Base-by-base conservation (phyloP, 2,888 invertebrate species). In the Hylaea fasciaria region DNA sequence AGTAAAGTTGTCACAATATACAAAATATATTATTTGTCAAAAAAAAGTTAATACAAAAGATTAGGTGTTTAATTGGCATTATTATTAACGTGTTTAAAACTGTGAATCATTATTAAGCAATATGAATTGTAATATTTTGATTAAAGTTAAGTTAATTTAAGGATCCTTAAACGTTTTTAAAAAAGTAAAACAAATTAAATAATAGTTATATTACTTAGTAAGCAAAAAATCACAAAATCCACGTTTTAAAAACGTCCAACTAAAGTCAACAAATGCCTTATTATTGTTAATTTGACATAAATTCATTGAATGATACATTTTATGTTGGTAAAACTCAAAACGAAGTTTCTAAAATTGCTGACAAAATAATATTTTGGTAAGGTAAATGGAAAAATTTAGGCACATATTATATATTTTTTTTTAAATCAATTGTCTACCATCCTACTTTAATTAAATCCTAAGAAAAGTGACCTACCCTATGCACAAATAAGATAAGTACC, bases 101-200 rank as follows among this genome's bases (percentile, higher is more conserved):
- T 63, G 82, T 84, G 81, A 85, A 81, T 83, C 79, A 82, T 78
- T 74, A 73, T 71, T 73, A 79, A 83, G 82, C 84, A 85, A 85
- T 86, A 86, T 62, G 64, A 67, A 35, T 54, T 44, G 48, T 63
- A 58, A 51, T 54, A 47, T 39, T 50, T 45, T 22, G 16, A 50
- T 50, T 13, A 22, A 10, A 29, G 35, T 49, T 43, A 28, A 48
- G 12, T 28, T 16, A 16, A 47, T 39, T 54, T 16, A 46, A 53
- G 0, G 10, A 9, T 32, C 9, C 9, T 32, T 32, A 10, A 7
- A 32, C 1, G 7, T n/a, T n/a, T n/a, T n/a, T n/a, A n/a, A n/a
- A n/a, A n/a, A n/a, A n/a, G n/a, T n/a, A n/a, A n/a, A n/a, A n/a
- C n/a, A n/a, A n/a, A n/a, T n/a, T n/a, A n/a, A n/a, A n/a, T 35